Conservation (phyloP, 2,113 vertebrate genomes). For the Myiozetetes cayanensis region DNA sequence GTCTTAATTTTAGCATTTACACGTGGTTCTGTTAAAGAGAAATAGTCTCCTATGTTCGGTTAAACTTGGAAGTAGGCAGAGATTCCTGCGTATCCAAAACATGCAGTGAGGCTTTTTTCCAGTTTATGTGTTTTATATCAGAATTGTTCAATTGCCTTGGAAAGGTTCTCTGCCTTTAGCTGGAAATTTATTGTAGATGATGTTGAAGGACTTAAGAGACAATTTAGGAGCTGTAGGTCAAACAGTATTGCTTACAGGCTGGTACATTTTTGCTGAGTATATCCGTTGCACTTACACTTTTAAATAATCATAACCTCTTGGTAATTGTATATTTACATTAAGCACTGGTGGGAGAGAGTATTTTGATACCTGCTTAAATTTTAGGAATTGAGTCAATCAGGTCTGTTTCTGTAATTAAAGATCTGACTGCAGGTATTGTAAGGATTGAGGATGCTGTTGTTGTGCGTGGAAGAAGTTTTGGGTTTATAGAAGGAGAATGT, state of each 20-base stretch:
- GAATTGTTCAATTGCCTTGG: not conserved
- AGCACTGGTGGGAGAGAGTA: not conserved
- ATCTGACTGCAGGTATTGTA: accelerated
- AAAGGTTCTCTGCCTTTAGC: not conserved
- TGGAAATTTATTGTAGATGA: not conserved
- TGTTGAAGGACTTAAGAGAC: not conserved
- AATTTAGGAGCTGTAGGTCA: not conserved
- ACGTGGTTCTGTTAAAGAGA: not conserved
- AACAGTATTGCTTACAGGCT: not conserved
- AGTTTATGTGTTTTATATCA: not conserved
- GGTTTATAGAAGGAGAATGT: not conserved
- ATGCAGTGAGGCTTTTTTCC: not conserved
- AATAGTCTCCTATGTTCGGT: not conserved
- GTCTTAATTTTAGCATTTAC: not conserved
- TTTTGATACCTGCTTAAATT: not conserved
- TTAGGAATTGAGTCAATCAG: not conserved
- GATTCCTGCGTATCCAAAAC: not conserved
- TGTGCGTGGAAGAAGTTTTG: not conserved
- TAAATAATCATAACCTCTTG: not conserved
- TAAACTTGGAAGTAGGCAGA: not conserved
- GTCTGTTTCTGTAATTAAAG: not conserved
- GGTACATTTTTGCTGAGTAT: not conserved
- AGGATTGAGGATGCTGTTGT: not conserved
- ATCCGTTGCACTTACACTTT: not conserved
- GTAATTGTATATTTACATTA: not conserved